Evolutionary conservation across 1,140 invertebrate species (phyloP).

Genomic region (Scaptomyza graminum): DNA sequence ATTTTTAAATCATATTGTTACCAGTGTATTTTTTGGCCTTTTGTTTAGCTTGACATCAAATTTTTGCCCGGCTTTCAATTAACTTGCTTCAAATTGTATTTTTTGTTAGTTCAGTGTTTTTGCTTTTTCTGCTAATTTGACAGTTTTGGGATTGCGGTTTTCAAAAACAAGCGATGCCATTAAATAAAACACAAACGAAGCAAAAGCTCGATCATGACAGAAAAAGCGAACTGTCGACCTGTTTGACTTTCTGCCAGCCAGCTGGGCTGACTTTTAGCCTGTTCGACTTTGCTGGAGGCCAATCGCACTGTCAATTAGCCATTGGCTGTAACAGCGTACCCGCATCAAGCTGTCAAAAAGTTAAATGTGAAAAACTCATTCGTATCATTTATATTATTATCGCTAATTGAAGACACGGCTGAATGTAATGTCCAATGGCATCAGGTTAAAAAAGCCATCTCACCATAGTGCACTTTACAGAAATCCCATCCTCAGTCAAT

Average conservation of each 20-base stretch:
- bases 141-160: constrained; percentile 63
- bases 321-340: constrained; percentile 65
- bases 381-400: constrained; percentile 76
- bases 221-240: neutral
- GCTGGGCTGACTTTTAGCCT: constrained; percentile 28
- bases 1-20: neutral
- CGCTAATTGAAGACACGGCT: constrained; percentile 64
- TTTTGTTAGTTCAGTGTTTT: constrained; percentile 30
- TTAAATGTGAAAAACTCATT: constrained; percentile 77
- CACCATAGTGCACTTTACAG: neutral
- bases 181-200: constrained; percentile 63
- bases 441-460: neutral
- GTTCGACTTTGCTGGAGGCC: constrained; percentile 44
- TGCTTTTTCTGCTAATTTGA: constrained; percentile 67
- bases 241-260: neutral
- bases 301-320: constrained; percentile 74
- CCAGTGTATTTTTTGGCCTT: constrained; percentile 9
- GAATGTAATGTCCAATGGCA: constrained; percentile 33
- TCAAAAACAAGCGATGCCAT: constrained; percentile 54
- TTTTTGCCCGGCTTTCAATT: constrained; percentile 58
- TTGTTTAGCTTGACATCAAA: constrained; percentile 40
- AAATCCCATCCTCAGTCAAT: neutral
- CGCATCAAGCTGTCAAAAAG: constrained; percentile 79
- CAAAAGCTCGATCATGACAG: constrained; percentile 12
- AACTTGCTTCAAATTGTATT: constrained; percentile 46